These are phyloP conservation scores for Drosophila heteroneura DNA, from an alignment of 2,888 invertebrate species.

Conservation along the genomic window DNA sequence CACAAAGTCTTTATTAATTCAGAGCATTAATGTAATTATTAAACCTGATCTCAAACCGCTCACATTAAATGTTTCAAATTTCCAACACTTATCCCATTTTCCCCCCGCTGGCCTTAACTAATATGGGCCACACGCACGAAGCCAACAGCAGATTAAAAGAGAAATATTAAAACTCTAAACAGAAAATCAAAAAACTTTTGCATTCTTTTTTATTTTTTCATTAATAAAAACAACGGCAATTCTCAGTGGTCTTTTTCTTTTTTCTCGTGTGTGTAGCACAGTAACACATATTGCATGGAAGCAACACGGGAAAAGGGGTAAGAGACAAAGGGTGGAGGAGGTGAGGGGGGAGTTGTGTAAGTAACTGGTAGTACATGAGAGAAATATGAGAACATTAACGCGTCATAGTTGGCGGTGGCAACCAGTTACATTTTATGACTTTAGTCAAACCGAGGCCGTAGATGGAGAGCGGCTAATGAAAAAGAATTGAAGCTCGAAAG, in stretches of 20 bases:
- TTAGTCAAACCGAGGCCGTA: constrained; percentile 55
- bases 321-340: neutral
- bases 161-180: constrained; percentile 14
- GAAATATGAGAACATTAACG: constrained; percentile 70
- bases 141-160: constrained; percentile 15
- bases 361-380: constrained; percentile 40
- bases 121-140: constrained; percentile 70
- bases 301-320: neutral
- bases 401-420: constrained; percentile 57
- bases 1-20: neutral
- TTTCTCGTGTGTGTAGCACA: constrained; percentile 40
- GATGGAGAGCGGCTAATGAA: constrained; percentile 72
- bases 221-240: constrained; percentile 70
- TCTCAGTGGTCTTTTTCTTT: constrained; percentile 26
- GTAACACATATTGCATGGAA: constrained; percentile 64
- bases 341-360: constrained; percentile 6
- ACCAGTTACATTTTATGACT: constrained; percentile 78
- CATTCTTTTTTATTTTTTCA: constrained; percentile 61
- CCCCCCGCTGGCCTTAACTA: constrained; percentile 27
- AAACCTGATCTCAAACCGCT: constrained; percentile 44
- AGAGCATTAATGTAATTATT: constrained; percentile 34
- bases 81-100: constrained; percentile 16
- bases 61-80: constrained; percentile 45
- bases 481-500: constrained; percentile 71
- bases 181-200: constrained; percentile 55